Percentiles rank a stretch among this genome's conserved stretches.
Evolutionary conservation across 2,888 invertebrate species (phyloP).

Genomic region (Unio delphinus): DNA sequence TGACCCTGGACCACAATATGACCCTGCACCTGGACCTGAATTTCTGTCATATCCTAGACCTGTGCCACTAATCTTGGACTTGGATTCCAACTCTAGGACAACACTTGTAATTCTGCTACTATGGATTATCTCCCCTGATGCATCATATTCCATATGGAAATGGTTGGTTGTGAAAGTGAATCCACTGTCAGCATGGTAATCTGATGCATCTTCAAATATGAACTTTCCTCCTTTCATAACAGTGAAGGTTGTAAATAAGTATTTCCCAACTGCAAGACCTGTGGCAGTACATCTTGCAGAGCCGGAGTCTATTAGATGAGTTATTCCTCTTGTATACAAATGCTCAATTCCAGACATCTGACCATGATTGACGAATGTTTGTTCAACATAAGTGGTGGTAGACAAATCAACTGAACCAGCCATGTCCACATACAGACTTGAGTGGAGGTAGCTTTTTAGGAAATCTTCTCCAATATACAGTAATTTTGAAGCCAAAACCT

Average conservation of each 20-base stretch:
- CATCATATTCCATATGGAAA: slow-evolving; percentile 33
- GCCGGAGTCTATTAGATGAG: slow-evolving; percentile 31
- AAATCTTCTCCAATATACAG: slow-evolving; percentile 27
- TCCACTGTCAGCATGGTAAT: slow-evolving; percentile 18
- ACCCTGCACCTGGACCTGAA: slow-evolving; percentile 40
- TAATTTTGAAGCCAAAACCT: slow-evolving; percentile 19
- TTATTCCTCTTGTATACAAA: slow-evolving; percentile 34
- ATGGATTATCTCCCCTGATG: slow-evolving; percentile 21
- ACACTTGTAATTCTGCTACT: slow-evolving; percentile 26
- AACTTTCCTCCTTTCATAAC: slow-evolving; percentile 31
- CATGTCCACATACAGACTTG: slow-evolving; percentile 22
- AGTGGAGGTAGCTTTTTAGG: slow-evolving; percentile 35
- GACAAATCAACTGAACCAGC: slow-evolving; percentile 32
- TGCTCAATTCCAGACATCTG: slow-evolving; percentile 43
- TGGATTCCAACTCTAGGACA: slow-evolving; percentile 38
- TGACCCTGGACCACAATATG: slow-evolving; percentile 28
- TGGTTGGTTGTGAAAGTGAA: slow-evolving; percentile 21
- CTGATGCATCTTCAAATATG: slow-evolving; percentile 19
- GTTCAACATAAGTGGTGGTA: slow-evolving; percentile 33
- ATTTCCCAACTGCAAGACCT: slow-evolving; percentile 16
- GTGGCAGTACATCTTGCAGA: slow-evolving; percentile 22
- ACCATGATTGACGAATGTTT: slow-evolving; percentile 30
- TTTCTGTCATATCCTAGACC: slow-evolving; percentile 28
- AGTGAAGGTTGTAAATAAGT: slow-evolving; percentile 39
- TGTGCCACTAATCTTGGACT: slow-evolving; percentile 30